A percentile compares a stretch with the other conserved stretches of the same genome.
Evolutionary conservation across 1,140 invertebrate species (phyloP).

Genomic region (Lasaia peninsularis): DNA sequence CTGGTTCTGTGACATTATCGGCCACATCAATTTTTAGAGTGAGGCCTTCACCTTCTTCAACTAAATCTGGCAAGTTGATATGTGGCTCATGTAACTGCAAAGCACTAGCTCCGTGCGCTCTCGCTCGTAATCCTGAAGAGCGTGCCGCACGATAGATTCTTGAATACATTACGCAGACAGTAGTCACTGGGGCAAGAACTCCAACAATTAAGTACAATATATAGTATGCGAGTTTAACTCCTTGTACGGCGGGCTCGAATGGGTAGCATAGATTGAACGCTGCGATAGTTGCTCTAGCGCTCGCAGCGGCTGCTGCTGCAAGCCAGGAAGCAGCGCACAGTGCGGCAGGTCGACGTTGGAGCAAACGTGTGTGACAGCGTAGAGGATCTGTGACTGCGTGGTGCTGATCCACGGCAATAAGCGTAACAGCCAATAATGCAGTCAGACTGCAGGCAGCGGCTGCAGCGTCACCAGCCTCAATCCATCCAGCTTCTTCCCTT

Average conservation of each 20-base stretch:
- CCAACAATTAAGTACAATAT: conserved; percentile 58
- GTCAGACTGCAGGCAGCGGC: conserved; percentile 61
- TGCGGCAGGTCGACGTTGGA: conserved; percentile 83
- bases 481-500: conserved; percentile 41
- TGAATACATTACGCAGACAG: conserved; percentile 69
- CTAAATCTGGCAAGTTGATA: conserved; percentile 51
- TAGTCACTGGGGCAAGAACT: conserved; percentile 46
- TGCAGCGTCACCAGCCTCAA: conserved; percentile 58
- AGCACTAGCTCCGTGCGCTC: conserved; percentile 60
- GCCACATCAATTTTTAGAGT: conserved; percentile 63
- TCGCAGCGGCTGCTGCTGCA: conserved; percentile 78
- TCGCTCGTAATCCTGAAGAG: conserved; percentile 58
- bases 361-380: conserved; percentile 88
- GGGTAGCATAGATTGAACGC: conserved; percentile 45
- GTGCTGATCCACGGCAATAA: conserved; percentile 92
- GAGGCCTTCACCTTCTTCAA: conserved; percentile 64
- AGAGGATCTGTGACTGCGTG: conserved; percentile 91
- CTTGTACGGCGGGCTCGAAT: conserved; percentile 37
- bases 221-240: conserved; percentile 56
- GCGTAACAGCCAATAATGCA: conserved; percentile 82
- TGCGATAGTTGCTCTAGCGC: conserved; percentile 57
- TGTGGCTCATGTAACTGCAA: conserved; percentile 61
- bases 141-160: conserved; percentile 69
- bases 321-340: conserved; percentile 84
- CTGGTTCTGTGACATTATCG: conserved; percentile 38